Percentiles rank a stretch among this genome's conserved stretches.
Evolutionary conservation across 1,140 invertebrate genomes (phyloP).

Genomic region (Hirudo medicinalis): DNA sequence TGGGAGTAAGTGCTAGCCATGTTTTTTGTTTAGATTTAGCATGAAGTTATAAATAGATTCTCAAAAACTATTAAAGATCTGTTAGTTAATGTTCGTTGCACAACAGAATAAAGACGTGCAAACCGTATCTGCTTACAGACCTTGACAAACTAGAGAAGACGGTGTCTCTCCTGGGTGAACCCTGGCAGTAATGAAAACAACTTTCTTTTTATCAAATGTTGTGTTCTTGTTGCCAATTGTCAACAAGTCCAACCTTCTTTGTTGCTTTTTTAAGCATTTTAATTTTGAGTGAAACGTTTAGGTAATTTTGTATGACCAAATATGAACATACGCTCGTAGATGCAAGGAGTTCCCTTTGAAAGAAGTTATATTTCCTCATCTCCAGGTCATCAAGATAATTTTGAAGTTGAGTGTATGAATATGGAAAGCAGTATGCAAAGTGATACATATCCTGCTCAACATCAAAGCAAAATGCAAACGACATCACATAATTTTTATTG

Average conservation of each 20-base stretch:
- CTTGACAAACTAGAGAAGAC: constrained; percentile 43
- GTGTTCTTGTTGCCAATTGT: constrained; percentile 62
- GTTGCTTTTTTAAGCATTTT: constrained; percentile 54
- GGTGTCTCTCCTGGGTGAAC: constrained; percentile 74
- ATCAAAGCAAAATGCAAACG: constrained; percentile 85
- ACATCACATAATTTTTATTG: constrained; percentile 78
- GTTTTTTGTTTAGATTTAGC: too few relatives aligned
- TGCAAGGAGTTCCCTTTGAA: constrained; percentile 57
- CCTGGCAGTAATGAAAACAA: constrained; percentile 59
- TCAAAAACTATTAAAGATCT: too few relatives aligned
- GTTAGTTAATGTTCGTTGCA: too few relatives aligned
- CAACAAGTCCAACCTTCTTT: constrained; percentile 68
- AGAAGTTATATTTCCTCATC: constrained; percentile 48
- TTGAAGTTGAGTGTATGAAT: constrained; percentile 78
- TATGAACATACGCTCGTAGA: constrained; percentile 51
- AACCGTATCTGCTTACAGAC: constrained; percentile 25
- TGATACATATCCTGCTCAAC: constrained; percentile 80
- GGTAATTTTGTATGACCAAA: not conserved
- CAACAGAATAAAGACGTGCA: too few relatives aligned
- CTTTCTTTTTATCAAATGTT: constrained; percentile 48
- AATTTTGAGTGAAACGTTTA: not conserved
- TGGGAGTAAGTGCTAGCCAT: too few relatives aligned
- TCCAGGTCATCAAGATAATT: constrained; percentile 67
- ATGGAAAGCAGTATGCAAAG: constrained; percentile 80
- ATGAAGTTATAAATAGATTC: too few relatives aligned